Percentiles rank a stretch among this genome's conserved stretches.
phyloP scores from a whole-genome alignment of 2,797 vertebrate genomes.

The Platyrinchus mystaceus region DNA sequence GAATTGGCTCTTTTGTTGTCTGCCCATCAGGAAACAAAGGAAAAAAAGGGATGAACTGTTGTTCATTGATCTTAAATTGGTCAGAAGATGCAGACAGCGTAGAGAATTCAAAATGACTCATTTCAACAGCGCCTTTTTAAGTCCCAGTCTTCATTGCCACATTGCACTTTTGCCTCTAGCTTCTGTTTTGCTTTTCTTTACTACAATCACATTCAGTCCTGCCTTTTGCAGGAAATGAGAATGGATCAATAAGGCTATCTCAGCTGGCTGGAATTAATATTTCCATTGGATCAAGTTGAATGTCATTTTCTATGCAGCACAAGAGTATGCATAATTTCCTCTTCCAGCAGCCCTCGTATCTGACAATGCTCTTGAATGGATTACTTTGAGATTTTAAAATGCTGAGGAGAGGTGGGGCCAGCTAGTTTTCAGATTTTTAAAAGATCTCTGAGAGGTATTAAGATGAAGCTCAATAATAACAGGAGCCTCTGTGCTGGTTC shows the following conservation, averaged over 20 bases:
- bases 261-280: constrained; percentile 31
- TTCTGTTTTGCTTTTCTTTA: constrained; percentile 8
- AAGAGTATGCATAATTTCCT: constrained; percentile 1
- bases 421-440: not conserved
- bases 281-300: not conserved
- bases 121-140: not conserved
- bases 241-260: constrained; percentile 14
- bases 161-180: not conserved
- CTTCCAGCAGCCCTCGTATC: not conserved
- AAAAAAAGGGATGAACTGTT: not conserved
- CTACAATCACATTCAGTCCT: not conserved
- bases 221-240: constrained; percentile 35
- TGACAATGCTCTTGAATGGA: not conserved
- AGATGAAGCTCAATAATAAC: not conserved
- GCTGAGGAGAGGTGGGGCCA: not conserved
- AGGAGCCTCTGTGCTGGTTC: not conserved
- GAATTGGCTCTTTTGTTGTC: not conserved
- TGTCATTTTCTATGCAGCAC: constrained; percentile 22
- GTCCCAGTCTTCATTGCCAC: not conserved
- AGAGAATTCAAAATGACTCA: not conserved
- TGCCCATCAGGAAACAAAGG: constrained; percentile 23
- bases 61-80: not conserved
- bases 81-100: not conserved
- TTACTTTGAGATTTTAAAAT: not conserved
- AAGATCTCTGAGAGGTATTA: not conserved